phyloP scores from a whole-genome alignment of 1,140 invertebrate species.

The Papilio machaon region DNA sequence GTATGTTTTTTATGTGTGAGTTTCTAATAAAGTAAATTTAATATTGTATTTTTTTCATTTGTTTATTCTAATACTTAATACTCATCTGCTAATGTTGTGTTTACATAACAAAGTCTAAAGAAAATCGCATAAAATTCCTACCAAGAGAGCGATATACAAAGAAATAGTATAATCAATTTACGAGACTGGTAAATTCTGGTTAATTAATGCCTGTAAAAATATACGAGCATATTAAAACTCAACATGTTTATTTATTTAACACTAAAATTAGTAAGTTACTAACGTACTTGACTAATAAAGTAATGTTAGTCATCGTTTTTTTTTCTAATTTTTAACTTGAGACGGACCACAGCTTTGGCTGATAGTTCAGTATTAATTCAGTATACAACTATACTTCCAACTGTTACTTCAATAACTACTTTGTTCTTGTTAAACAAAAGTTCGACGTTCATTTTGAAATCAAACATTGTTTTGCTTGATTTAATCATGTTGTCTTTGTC shows the following conservation, averaged over 20 bases:
- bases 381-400: background rate
- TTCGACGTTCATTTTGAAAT: constrained; percentile 13
- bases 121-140: background rate
- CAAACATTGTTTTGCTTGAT: constrained; percentile 6
- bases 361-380: background rate
- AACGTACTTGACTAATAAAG: no score
- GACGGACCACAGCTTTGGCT: background rate
- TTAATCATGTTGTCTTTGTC: constrained; percentile 9
- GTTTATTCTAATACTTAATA: background rate
- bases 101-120: background rate
- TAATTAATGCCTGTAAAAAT: background rate
- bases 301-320: background rate
- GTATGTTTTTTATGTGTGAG: no score
- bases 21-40: background rate
- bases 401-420: constrained; percentile 3
- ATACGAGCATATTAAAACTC: background rate
- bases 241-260: background rate
- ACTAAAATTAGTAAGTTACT: background rate
- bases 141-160: background rate
- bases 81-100: background rate
- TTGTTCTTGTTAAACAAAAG: constrained; percentile 15
- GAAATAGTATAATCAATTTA: background rate
- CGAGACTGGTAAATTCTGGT: background rate
- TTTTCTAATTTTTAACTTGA: background rate
- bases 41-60: background rate